phyloP scores from a whole-genome alignment of 1,140 invertebrate genomes.

The Trinorchestia longiramus region DNA sequence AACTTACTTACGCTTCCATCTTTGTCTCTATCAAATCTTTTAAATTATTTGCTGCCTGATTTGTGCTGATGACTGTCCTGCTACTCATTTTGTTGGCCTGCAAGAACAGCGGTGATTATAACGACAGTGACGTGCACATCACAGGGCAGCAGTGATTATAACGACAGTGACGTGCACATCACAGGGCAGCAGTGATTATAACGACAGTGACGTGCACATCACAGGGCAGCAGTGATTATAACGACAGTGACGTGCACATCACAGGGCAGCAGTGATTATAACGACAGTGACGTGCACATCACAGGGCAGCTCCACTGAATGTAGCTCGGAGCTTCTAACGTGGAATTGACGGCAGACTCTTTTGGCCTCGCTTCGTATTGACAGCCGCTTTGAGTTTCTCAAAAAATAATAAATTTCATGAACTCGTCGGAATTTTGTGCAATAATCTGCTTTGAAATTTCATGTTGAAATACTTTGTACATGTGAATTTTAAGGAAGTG shows the following conservation, averaged over 20 bases:
- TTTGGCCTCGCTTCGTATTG: neutral
- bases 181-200: neutral
- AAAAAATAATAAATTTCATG: neutral
- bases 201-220: neutral
- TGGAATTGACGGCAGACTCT: neutral
- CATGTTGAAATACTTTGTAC: neutral
- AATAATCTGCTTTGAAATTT: neutral
- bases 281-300: neutral
- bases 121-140: too few species aligned
- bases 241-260: neutral
- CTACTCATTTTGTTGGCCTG: neutral
- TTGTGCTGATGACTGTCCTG: neutral
- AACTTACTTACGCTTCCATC: too few species aligned
- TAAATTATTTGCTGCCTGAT: too few species aligned
- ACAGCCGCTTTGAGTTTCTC: neutral
- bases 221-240: neutral
- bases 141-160: neutral
- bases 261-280: neutral
- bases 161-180: neutral
- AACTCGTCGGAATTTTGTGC: neutral
- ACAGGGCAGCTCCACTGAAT: too few species aligned
- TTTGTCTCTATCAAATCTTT: too few species aligned
- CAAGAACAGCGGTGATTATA: neutral
- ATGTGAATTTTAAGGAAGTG: neutral
- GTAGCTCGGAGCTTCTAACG: neutral